These are phyloP conservation scores for Chelonoidis abingdonii DNA, from an alignment of 2,113 vertebrate species.

Conservation along the genomic window DNA sequence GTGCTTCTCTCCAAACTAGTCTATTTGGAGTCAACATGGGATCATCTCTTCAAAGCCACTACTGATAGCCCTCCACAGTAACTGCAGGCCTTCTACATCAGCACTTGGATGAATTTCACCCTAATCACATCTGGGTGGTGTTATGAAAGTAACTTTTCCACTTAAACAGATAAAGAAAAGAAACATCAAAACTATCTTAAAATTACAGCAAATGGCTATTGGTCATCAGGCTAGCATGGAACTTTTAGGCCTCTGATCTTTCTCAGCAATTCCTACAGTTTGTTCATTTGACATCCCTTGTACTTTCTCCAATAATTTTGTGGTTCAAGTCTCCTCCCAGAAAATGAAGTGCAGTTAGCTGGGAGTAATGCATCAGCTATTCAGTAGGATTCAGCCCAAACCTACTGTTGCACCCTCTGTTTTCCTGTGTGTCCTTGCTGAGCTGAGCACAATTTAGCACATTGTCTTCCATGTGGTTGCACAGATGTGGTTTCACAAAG, in stretches of 20 bases:
- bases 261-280: not conserved
- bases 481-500: not conserved
- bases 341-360: not conserved
- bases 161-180: not conserved
- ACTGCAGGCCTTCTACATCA: not conserved
- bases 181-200: not conserved
- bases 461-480: not conserved
- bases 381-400: not conserved
- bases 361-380: not conserved
- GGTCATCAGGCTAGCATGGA: not conserved
- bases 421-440: not conserved
- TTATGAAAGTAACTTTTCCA: not conserved
- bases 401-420: not conserved
- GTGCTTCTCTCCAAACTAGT: not conserved
- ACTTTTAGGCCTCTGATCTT: not conserved
- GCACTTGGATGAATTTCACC: not conserved
- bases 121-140: not conserved
- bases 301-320: not conserved
- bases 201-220: not conserved
- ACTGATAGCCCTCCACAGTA: too few species aligned
- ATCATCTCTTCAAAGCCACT: not conserved
- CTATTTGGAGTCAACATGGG: not conserved
- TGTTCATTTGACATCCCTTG: not conserved
- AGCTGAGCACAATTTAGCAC: not conserved
- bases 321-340: not conserved